phyloP scores from a whole-genome alignment of 2,113 vertebrate genomes.

The Ochotona curzoniae region DNA sequence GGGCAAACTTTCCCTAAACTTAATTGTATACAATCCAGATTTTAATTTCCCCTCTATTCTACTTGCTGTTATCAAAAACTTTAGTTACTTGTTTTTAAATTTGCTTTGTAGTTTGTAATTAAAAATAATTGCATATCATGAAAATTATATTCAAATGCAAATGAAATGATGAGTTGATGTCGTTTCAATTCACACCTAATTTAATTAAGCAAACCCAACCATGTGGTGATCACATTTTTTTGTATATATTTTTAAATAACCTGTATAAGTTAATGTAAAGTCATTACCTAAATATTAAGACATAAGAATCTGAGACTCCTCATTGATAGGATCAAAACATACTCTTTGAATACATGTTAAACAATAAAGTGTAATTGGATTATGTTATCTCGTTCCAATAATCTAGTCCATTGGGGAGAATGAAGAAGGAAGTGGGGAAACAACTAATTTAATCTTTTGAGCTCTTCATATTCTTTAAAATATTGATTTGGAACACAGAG shows the following conservation, averaged over 20 bases:
- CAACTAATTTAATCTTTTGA: not conserved
- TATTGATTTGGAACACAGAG: too few relatives aligned
- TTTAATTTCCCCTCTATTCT: not conserved
- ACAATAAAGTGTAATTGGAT: not conserved
- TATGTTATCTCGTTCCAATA: conserved; percentile 1
- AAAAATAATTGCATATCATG: conserved; percentile 37
- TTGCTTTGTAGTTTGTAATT: conserved; percentile 6
- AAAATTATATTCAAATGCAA: conserved; percentile 36
- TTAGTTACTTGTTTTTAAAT: conserved; percentile 29
- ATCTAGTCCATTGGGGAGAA: not conserved
- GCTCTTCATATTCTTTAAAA: not conserved
- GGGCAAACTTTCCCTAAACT: not conserved
- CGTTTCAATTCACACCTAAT: not conserved
- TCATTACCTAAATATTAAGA: conserved; percentile 15
- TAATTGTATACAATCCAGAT: not conserved
- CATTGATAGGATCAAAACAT: not conserved
- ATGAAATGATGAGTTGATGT: conserved; percentile 33
- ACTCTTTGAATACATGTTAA: not conserved
- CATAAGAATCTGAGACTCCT: not conserved
- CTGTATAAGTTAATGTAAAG: not conserved
- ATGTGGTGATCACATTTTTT: conserved; percentile 3
- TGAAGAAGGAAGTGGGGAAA: not conserved
- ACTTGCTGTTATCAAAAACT: not conserved
- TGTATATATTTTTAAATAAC: too few relatives aligned
- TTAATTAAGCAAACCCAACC: conserved; percentile 27